These are phyloP conservation scores for Acromyrmex charruanus DNA, from an alignment of 1,140 invertebrate species.

Conservation along the genomic window DNA sequence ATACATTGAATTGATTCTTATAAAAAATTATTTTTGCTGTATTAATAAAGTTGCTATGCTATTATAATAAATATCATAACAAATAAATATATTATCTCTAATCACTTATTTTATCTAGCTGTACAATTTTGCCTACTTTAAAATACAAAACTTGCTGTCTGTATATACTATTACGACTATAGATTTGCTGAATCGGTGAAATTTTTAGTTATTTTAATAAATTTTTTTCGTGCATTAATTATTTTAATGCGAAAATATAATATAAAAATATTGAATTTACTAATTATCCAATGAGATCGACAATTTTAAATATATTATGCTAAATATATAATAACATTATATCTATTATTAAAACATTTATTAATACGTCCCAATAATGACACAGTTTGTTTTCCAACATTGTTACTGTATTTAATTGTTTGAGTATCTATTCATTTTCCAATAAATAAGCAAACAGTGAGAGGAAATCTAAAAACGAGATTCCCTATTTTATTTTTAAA, in stretches of 20 bases:
- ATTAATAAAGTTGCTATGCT: too few relatives aligned
- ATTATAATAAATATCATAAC: too few relatives aligned
- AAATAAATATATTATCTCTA: too few relatives aligned
- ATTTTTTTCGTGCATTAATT: not conserved
- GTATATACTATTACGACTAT: too few relatives aligned
- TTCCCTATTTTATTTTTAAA: not conserved
- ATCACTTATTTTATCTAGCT: too few relatives aligned
- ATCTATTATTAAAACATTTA: constrained; percentile 10
- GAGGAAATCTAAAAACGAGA: constrained; percentile 5
- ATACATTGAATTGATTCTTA: too few relatives aligned
- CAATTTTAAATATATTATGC: constrained; percentile 15
- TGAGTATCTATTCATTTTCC: not conserved
- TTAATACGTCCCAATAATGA: constrained; percentile 24
- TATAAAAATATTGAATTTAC: not conserved
- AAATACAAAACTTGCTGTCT: too few relatives aligned
- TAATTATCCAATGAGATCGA: not conserved
- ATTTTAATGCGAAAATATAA: not conserved
- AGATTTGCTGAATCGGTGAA: too few relatives aligned
- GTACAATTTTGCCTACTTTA: too few relatives aligned
- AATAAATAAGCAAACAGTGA: constrained; percentile 19
- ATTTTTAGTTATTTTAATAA: too few relatives aligned
- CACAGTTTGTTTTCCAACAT: not conserved
- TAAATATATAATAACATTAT: constrained; percentile 4
- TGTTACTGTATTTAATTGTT: not conserved
- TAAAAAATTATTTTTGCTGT: too few relatives aligned